Evolutionary conservation across 2,888 invertebrate species (phyloP), one percentile per base, ranked within the genome.

Genomic region (Trichogramma evanescens): DNA sequence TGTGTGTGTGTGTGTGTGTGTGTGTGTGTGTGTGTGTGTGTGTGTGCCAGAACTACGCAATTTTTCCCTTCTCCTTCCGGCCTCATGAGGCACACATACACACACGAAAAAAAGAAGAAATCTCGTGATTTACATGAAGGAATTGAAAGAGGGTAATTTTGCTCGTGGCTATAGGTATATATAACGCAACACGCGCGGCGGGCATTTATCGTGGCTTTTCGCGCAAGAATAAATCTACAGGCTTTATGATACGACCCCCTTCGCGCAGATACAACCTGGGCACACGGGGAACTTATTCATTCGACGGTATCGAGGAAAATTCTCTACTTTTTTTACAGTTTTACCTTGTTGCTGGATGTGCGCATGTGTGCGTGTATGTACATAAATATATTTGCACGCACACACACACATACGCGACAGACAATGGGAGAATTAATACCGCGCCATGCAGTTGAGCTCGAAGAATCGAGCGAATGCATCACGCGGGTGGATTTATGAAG

Each of bases 401-500:
- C 26, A 26, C 26, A 26, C 2, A 2, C 26, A 26, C 3, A 26
- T 26, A 2, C 48, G 48, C 10, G 10, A 54, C 62, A 59, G 62
- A 63, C 62, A 63, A 63, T 63, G 54, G 62, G 26, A 54, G 62
- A 63, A 63, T 63, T 63, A 63, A 63, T 63, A 63, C 48, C 26
- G 8, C 48, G 48, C 48, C 48, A n/a, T 26, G 26, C 26, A 26
- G 48, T 4, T 48, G 5, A 13, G 48, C 10, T 48, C 54, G 50
- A 62, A 56, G 54, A 45, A 43, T 38, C 8, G 54, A 42, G 42
- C 26, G 42, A 26, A 13, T 5, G 10, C 26, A 8, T 26, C 9
- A 49, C 39, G 49, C 50, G 60, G 26, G 43, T 58, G 64, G 65
- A 66, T 66, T 66, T 66, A 65, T 62, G 63, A 62, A 57, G 57